Base-by-base conservation (phyloP, 2,797 vertebrate genomes). In the Diceros bicornis region DNA sequence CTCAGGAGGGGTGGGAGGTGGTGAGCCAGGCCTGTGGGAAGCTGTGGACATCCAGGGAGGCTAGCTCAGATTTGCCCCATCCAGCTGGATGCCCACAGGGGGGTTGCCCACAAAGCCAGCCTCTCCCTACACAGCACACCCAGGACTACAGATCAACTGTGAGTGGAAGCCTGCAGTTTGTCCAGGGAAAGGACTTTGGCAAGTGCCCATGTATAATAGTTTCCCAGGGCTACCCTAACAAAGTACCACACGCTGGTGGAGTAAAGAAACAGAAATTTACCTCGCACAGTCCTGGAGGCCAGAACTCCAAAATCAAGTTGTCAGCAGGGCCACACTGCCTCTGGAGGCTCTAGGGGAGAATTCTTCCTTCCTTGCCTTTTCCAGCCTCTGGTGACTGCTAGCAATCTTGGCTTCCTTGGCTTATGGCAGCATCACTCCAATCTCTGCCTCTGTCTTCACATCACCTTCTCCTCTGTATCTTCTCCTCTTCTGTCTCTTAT, bases 1-100 rank as follows among this genome's bases (percentile, higher is more conserved):
- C 29, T 2, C 0, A 0, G 7, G 59, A 32, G 6, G 57, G 17
- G 2, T 13, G 37, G n/a, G 29, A 17, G 16, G 34, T 1, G 5
- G 2, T 1, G 50, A 41, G 29, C 77, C 13, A 4, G 61, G 66
- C 23, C 62, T 10, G 55, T 18, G 14, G 32, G 37, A 11, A 50
- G 55, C 50, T 0, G 7, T 27, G 64, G 23, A 23, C 23, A 2
- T n/a, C 74, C 37, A 1, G 20, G 62, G 61, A 77, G 23, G 44
- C 55, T 2, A 4, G 27, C 61, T 17, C 50, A 14, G 64, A 13
- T 23, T 10, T 2, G 18, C 17, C 13, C 6, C 0, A 0, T 29
- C 25, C 34, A 44, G 57, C 81, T 16, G 32, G n/a, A 34, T 12
- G 18, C 3, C 66, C 10, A 34, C 7, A 2, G 29, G 2, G 23